Base-by-base conservation (phyloP, 2,797 vertebrate species). In the Peromyscus melanophrys region DNA sequence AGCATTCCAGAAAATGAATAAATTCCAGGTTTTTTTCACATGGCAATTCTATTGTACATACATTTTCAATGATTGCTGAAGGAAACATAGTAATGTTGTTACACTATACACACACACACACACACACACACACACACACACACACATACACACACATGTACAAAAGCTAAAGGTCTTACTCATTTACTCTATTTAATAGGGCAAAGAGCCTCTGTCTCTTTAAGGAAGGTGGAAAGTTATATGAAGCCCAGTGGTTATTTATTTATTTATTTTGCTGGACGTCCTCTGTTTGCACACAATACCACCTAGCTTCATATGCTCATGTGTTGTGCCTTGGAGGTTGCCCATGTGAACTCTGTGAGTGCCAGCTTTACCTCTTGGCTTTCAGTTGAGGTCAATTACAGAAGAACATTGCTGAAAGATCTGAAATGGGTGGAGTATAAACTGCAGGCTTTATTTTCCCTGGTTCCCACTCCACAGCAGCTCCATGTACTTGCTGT, bases 1-100 rank as follows among this genome's bases (percentile, higher is more conserved):
- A 96, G 12, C 34, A 25, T 95, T 97, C 52, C 78, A 76, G 95
- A 95, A 95, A 86, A 73, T 40, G 65, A 16, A 8, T 75, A 84
- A 94, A 34, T 46, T 63, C 23, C 19, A 34, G 7, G 49, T 40
- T 40, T 61, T 31, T 93, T 92, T 83, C 29, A 75, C 31, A 65
- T 95, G 84, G 52, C n/a, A 81, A 90, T 95, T 94, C 71, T 90
- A 61, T 67, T 52, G 29, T 29, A 75, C 75, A 49, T 61, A 55
- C 34, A 73, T 90, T 94, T 95, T 95, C 23, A 92, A 69, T 19
- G 83, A 63, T 63, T 80, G 11, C n/a, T 87, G 19, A 90, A 95
- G 80, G 11, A 90, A 27, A 93, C 0, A 73, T 1, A 31, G 27
- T 21, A 83, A 91, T 46, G 8, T 27, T 88, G 13, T 67, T 92